Conservation (phyloP, 2,888 invertebrate genomes). For the Orgyia antiqua region DNA sequence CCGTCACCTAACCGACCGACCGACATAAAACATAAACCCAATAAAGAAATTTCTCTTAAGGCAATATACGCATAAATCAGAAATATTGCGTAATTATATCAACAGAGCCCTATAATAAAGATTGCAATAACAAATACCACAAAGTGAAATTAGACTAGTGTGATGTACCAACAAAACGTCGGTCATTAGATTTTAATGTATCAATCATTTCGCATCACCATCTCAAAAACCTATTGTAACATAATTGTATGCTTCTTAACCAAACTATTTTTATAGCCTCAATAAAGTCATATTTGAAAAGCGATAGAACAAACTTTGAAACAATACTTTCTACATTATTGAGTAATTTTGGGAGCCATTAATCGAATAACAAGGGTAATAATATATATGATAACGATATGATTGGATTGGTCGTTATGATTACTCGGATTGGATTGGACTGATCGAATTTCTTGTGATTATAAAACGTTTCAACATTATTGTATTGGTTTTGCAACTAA, state of each 20-base stretch:
- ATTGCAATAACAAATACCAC: too few relatives aligned
- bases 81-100: too few relatives aligned
- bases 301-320: conserved; percentile 39
- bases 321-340: conserved; percentile 44
- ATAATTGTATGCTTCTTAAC: conserved; percentile 6
- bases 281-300: conserved; percentile 36
- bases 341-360: conserved; percentile 58
- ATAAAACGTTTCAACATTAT: conserved; percentile 16
- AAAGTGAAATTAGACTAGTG: conserved; percentile 7
- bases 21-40: too few relatives aligned
- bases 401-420: conserved; percentile 21
- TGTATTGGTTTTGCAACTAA: conserved; percentile 21
- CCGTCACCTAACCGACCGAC: too few relatives aligned
- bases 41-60: too few relatives aligned
- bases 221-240: conserved; percentile 9
- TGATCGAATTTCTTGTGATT: conserved; percentile 26
- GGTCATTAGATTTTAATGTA: background rate
- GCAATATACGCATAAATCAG: too few relatives aligned
- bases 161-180: conserved; percentile 3
- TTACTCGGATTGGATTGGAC: conserved; percentile 29
- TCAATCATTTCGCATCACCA: background rate
- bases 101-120: too few relatives aligned
- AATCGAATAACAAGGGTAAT: conserved; percentile 49
- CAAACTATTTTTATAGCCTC: conserved; percentile 26
- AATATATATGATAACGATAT: conserved; percentile 24